phyloP scores from a whole-genome alignment of 1,140 invertebrate genomes.

The Leptestheria dahalacensis region DNA sequence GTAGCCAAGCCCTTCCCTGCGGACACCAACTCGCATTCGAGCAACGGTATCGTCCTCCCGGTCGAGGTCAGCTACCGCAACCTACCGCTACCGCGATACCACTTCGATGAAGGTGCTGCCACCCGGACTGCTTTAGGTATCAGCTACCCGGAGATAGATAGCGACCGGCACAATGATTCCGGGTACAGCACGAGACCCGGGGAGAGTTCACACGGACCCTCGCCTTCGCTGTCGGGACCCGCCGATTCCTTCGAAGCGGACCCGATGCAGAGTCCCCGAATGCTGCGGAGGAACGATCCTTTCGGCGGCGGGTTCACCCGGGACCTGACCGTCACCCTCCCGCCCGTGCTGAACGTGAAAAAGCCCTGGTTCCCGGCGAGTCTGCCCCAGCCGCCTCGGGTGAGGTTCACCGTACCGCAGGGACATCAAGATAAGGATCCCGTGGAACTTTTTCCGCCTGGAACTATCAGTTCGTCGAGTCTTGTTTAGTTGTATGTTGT shows the following conservation, averaged over 20 bases:
- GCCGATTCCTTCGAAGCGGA: conserved; percentile 7
- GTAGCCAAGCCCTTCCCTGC: not conserved
- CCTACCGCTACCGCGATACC: conserved; percentile 6
- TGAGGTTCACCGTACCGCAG: conserved; percentile 2
- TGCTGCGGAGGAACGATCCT: not conserved
- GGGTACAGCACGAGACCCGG: conserved; percentile 61
- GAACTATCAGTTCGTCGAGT: conserved; percentile 14
- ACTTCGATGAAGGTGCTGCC: conserved; percentile 18
- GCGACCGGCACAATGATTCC: conserved; percentile 56
- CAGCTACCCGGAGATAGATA: conserved; percentile 26
- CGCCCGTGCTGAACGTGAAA: not conserved
- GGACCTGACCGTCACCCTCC: conserved; percentile 10
- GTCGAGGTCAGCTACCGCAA: not conserved
- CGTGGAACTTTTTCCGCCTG: conserved; percentile 10
- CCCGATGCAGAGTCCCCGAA: not conserved
- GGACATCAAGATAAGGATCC: conserved; percentile 1
- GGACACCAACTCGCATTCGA: not conserved
- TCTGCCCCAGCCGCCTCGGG: not conserved
- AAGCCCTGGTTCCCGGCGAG: not conserved
- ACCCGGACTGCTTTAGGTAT: not conserved
- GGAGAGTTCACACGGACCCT: conserved; percentile 57
- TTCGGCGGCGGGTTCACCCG: conserved; percentile 9
- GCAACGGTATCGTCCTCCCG: not conserved
- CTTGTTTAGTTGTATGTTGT: conserved; percentile 1
- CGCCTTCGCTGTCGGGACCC: conserved; percentile 44